Evolutionary conservation across 1,140 invertebrate species (phyloP).

Genomic region (Sycophila sp.): DNA sequence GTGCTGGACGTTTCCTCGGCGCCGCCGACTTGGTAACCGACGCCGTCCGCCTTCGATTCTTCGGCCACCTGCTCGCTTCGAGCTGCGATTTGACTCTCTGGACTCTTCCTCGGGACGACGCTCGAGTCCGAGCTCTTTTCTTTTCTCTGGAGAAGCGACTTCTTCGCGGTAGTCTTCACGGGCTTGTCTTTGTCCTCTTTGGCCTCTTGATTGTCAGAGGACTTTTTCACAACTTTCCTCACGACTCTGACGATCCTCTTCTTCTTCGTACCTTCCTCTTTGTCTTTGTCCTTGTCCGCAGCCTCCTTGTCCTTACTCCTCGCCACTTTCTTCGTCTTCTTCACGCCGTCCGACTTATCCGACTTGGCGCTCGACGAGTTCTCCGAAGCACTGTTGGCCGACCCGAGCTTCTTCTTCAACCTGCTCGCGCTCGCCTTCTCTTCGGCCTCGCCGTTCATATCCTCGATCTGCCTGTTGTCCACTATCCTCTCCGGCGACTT

Average conservation of each 20-base stretch:
- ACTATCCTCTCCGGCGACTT: conserved; percentile 42
- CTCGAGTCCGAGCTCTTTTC: conserved; percentile 41
- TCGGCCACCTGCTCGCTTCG: conserved; percentile 13
- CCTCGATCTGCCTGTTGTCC: conserved; percentile 47
- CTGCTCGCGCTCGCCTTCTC: conserved; percentile 34
- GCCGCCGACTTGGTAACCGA: background rate
- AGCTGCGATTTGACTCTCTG: background rate
- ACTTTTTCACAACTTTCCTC: conserved; percentile 58
- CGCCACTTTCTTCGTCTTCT: conserved; percentile 45
- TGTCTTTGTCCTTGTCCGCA: conserved; percentile 22
- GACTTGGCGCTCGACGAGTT: conserved; percentile 38
- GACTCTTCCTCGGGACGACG: background rate
- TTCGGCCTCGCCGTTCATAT: conserved; percentile 36
- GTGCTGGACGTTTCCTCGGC: background rate
- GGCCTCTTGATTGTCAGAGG: conserved; percentile 46
- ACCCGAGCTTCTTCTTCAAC: conserved; percentile 42
- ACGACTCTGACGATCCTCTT: conserved; percentile 56
- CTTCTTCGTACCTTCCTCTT: conserved; percentile 52
- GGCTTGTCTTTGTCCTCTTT: conserved; percentile 50
- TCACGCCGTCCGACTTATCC: conserved; percentile 42
- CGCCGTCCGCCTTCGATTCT: background rate
- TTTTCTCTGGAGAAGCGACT: conserved; percentile 39
- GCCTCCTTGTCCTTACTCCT: conserved; percentile 44
- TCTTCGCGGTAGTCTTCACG: conserved; percentile 41
- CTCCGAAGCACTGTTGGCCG: conserved; percentile 29